These are phyloP conservation scores for Pardosa pseudoannulata DNA, from an alignment of 2,888 invertebrate species.

Conservation along the genomic window DNA sequence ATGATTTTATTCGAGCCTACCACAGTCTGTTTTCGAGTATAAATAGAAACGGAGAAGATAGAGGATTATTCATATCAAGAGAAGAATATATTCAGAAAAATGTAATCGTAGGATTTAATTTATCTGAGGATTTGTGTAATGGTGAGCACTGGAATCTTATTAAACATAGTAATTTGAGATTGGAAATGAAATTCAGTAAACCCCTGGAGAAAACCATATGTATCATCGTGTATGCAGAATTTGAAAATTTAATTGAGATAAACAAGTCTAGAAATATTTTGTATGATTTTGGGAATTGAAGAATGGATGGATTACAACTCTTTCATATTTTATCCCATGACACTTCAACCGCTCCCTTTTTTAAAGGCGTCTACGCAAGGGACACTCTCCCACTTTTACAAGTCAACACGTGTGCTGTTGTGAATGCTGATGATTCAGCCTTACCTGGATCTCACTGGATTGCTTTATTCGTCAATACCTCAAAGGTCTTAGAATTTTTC, in stretches of 20 bases:
- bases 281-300: constrained; percentile 15
- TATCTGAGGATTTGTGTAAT: constrained; percentile 65
- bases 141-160: constrained; percentile 23
- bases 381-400: constrained; percentile 16
- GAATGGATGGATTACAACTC: constrained; percentile 45
- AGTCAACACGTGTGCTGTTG: background rate
- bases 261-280: constrained; percentile 19
- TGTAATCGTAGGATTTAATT: constrained; percentile 15
- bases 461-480: constrained; percentile 22
- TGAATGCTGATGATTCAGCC: constrained; percentile 16
- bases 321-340: background rate
- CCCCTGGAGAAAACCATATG: constrained; percentile 8
- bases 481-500: constrained; percentile 25
- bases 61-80: constrained; percentile 19
- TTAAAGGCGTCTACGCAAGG: constrained; percentile 10
- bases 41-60: constrained; percentile 45
- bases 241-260: constrained; percentile 34
- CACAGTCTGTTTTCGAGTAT: constrained; percentile 74
- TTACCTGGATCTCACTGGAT: constrained; percentile 57
- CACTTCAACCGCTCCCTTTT: background rate
- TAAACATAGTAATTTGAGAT: no score
- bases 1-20: constrained; percentile 73
- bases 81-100: constrained; percentile 6
- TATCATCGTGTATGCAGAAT: constrained; percentile 14
- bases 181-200: no score